Evolutionary conservation across 2,113 vertebrate species (phyloP).

Genomic region (Tamias sibiricus): DNA sequence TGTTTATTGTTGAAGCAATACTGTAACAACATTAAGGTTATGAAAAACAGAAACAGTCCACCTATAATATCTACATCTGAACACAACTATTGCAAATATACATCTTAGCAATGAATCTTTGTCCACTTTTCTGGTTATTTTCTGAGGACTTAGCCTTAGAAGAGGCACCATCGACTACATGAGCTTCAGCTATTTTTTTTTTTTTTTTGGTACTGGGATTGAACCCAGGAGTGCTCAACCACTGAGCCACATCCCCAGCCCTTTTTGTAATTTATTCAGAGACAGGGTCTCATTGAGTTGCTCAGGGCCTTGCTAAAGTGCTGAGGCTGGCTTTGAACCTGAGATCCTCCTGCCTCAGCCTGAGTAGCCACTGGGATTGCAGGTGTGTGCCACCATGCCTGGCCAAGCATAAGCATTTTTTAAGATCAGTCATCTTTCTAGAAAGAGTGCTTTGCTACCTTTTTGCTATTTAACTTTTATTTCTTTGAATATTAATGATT

Average conservation of each 20-base stretch:
- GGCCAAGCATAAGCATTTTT: neutral
- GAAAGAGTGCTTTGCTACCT: constrained; percentile 29
- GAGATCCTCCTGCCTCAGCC: no score
- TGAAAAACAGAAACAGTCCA: constrained; percentile 1
- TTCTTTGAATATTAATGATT: constrained; percentile 31
- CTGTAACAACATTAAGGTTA: neutral
- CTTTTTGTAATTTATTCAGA: no score
- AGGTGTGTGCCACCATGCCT: no score
- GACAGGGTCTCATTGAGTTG: no score
- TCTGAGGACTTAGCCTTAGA: neutral
- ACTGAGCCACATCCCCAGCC: no score
- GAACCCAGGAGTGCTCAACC: no score
- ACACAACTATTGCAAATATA: neutral
- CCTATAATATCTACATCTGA: neutral
- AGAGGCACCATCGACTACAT: neutral
- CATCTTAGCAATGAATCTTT: constrained; percentile 21
- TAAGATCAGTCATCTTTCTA: neutral
- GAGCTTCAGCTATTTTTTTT: neutral
- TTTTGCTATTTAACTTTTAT: constrained; percentile 5
- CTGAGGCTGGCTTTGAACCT: no score
- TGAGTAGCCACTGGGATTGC: no score
- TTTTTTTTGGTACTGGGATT: no score
- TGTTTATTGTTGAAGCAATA: constrained; percentile 32
- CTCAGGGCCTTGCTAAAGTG: no score
- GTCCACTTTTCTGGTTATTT: constrained; percentile 47